Conservation (phyloP, 2,113 vertebrate species). For the Strix uralensis region DNA sequence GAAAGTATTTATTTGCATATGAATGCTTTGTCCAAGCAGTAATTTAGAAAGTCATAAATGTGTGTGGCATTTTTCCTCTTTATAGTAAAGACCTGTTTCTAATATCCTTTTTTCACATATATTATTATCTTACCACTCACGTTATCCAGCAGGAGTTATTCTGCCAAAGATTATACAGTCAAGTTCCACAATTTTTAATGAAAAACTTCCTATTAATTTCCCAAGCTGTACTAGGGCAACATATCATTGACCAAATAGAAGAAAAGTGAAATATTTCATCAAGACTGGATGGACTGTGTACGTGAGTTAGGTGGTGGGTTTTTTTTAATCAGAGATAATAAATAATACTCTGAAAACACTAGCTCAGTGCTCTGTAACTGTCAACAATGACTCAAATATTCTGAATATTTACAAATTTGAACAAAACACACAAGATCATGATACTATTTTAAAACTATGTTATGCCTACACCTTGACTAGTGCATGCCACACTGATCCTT, state of each 20-base stretch:
- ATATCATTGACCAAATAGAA: neutral
- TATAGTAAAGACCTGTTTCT: neutral
- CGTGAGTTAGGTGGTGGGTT: rapidly evolving
- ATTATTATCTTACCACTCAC: neutral
- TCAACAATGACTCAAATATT: neutral
- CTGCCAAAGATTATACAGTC: neutral
- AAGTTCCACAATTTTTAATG: neutral
- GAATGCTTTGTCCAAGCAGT: neutral
- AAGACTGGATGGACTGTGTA: neutral
- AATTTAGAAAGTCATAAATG: neutral
- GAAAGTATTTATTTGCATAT: neutral
- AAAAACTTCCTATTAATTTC: neutral
- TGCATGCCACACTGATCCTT: neutral
- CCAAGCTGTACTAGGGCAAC: neutral
- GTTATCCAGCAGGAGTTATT: neutral
- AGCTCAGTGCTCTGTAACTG: neutral
- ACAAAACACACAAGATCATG: neutral
- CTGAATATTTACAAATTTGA: neutral
- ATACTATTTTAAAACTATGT: neutral
- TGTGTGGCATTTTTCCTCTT: neutral
- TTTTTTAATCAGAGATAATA: neutral
- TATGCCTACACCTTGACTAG: neutral
- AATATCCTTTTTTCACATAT: neutral
- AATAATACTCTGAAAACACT: neutral
- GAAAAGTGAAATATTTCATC: neutral